Conservation (phyloP, 2,113 vertebrate genomes). For the Gnathonemus echidnorhynchus region DNA sequence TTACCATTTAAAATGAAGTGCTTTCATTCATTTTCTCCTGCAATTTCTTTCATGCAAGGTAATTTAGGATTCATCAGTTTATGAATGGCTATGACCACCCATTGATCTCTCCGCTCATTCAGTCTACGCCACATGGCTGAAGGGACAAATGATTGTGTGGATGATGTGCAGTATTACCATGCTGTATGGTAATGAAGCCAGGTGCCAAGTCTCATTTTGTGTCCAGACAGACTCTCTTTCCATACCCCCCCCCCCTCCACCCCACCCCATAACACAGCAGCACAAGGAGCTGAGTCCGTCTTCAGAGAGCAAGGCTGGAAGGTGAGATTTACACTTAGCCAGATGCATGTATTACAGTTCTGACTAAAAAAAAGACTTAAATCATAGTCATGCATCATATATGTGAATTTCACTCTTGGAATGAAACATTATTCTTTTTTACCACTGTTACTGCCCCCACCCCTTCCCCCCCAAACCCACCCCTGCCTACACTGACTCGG, state of each 20-base stretch:
- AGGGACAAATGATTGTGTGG: not conserved
- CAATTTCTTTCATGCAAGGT: not conserved
- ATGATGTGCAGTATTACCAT: not conserved
- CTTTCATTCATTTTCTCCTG: not conserved
- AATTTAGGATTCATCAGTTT: not conserved
- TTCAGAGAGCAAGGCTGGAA: not conserved
- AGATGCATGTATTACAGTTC: not conserved
- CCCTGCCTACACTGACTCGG: not conserved
- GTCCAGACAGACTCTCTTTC: not conserved
- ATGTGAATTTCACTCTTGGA: not conserved
- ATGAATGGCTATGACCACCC: not conserved
- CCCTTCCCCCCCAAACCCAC: not conserved
- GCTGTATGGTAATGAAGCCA: not conserved
- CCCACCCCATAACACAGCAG: not conserved
- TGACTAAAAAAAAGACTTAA: not conserved
- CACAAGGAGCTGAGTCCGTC: not conserved
- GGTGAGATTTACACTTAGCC: not conserved
- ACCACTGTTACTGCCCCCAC: not conserved
- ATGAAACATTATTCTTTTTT: not conserved
- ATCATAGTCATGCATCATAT: not conserved
- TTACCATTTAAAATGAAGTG: not conserved
- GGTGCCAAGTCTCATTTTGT: not conserved
- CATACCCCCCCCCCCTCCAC: not conserved
- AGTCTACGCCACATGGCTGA: not conserved
- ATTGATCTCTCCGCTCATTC: not conserved